Percentiles rank a stretch among this genome's conserved stretches.
Conservation (phyloP, 2,888 invertebrate genomes). For the Drosophila demipolita region DNA sequence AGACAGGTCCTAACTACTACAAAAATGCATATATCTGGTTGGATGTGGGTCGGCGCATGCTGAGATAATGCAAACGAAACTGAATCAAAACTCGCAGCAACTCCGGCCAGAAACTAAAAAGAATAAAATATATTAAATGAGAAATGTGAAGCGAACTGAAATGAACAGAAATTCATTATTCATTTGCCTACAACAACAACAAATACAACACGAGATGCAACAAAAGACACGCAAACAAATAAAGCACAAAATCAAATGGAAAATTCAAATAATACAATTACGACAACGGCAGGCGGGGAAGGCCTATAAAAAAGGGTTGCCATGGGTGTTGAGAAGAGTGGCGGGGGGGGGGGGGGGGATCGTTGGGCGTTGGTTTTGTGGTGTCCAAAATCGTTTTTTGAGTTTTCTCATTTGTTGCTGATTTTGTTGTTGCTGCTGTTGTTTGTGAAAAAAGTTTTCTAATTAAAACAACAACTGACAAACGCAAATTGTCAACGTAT, state of each 20-base stretch:
- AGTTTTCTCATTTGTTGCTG: conserved; percentile 64
- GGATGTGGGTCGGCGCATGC: not conserved
- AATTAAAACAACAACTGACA: conserved; percentile 81
- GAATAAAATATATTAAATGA: not conserved
- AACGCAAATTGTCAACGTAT: conserved; percentile 79
- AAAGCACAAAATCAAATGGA: conserved; percentile 67
- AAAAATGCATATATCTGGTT: not conserved
- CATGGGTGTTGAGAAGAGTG: conserved; percentile 7
- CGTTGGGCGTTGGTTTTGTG: conserved; percentile 54
- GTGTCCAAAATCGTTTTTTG: conserved; percentile 77
- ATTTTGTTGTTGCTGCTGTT: conserved; percentile 52
- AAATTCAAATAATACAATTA: conserved; percentile 72
- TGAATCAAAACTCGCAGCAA: conserved; percentile 3
- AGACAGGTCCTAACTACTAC: conserved; percentile 26
- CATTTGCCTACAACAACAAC: conserved; percentile 59
- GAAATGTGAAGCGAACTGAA: conserved; percentile 36
- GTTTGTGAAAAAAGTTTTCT: conserved; percentile 79
- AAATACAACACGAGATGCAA: conserved; percentile 13
- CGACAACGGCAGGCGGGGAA: conserved; percentile 26
- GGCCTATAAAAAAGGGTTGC: conserved; percentile 1
- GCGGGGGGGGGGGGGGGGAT: not conserved
- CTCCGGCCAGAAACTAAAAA: not conserved
- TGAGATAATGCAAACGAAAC: conserved; percentile 31
- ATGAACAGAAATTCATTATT: conserved; percentile 75
- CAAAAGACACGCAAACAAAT: conserved; percentile 10